Evolutionary conservation across 2,113 vertebrate species (phyloP), one percentile per base, ranked within the genome.

Genomic region (Saguinus midas): DNA sequence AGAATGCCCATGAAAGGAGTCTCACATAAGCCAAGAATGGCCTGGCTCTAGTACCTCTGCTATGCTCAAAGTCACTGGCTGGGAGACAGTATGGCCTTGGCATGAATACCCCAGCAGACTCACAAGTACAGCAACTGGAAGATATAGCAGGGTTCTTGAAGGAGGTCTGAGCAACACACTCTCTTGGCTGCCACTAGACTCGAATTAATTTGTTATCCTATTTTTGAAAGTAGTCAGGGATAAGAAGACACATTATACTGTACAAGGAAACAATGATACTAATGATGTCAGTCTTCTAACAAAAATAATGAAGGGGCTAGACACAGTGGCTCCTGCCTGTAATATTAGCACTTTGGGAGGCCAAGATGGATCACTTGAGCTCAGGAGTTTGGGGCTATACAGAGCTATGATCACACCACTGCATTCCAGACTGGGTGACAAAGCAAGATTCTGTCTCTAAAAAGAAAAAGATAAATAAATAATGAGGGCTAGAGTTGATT

Each of bases 51-150:
- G 21, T n/a, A 35, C 18, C 29, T 48, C 45, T 57, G 84, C 68
- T 70, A 1, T 50, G 32, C 72, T 35, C 61, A 40, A 40, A 40
- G 8, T 57, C 58, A 32, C 57, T 48, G 80, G 80, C 66, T 29
- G 23, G 40, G 23, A 14, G 32, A 17, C 14, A 11, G 45, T 6
- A 18, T 25, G 29, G 78, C 20, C 6, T 61, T 40, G 5, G 37
- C 6, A 1, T 3, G 37, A 82, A 27, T 17, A 12, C 83, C 9
- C 45, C 14, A 32, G 45, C 2, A n/a, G 64, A 37, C 12, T 37
- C 5, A 25, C 16, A 48, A 8, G 18, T 1, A 4, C 8, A 25
- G 6, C 8, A 12, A 12, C 7, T 8, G n/a, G 27, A 35, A 43
- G 16, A 3, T 76, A 57, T 21, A 66, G 37, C 6, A 48, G 37